phyloP scores from a whole-genome alignment of 2,113 vertebrate genomes.

The Mystacornis crossleyi region DNA sequence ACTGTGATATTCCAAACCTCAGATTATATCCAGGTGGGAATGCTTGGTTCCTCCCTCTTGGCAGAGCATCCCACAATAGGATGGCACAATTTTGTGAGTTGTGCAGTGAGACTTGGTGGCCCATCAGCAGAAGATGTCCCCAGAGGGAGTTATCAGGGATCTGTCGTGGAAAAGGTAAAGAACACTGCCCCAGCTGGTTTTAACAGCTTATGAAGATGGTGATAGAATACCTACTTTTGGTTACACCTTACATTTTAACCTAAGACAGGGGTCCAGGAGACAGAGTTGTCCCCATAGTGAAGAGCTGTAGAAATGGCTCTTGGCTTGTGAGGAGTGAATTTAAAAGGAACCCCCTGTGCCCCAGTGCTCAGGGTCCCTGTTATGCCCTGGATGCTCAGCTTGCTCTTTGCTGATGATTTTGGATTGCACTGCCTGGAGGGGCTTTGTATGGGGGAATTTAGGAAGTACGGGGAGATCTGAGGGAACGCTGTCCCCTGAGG shows the following conservation, averaged over 20 bases:
- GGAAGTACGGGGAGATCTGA: background rate
- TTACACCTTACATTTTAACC: background rate
- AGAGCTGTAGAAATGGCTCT: background rate
- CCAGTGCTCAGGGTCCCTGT: fast-evolving
- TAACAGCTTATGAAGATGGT: background rate
- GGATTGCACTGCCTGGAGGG: background rate
- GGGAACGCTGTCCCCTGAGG: background rate
- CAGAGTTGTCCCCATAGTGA: fast-evolving
- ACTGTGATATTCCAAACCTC: background rate
- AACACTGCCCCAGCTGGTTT: background rate
- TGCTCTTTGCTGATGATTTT: background rate
- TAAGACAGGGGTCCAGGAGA: too few relatives aligned
- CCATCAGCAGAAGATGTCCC: background rate
- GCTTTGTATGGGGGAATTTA: fast-evolving
- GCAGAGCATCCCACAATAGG: fast-evolving
- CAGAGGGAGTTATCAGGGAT: background rate
- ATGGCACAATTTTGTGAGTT: background rate
- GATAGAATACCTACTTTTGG: background rate
- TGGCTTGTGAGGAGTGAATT: background rate
- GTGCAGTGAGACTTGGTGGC: background rate
- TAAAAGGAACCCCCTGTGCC: background rate
- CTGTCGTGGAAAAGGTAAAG: background rate
- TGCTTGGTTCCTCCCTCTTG: background rate
- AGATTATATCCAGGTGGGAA: background rate
- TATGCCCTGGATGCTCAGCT: fast-evolving